phyloP scores from a whole-genome alignment of 1,140 invertebrate genomes.

The Contarinia nasturtii region DNA sequence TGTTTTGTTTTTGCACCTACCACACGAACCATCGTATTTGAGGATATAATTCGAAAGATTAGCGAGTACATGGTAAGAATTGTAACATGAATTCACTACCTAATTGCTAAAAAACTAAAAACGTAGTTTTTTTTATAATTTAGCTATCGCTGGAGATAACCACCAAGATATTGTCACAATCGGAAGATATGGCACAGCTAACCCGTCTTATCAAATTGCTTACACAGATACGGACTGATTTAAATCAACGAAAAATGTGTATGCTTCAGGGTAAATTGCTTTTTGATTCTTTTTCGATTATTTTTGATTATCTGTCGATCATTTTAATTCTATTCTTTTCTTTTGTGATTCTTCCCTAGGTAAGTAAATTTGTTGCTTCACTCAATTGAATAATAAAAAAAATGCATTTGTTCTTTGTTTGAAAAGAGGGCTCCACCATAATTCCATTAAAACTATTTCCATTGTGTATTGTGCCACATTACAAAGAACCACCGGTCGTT shows the following conservation, averaged over 20 bases:
- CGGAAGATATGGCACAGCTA: constrained; percentile 35
- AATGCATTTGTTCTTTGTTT: no score
- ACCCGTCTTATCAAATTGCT: constrained; percentile 45
- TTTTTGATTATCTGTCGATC: background rate
- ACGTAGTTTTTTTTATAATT: constrained; percentile 2
- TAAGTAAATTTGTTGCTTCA: no score
- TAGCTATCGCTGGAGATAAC: constrained; percentile 57
- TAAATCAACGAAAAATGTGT: constrained; percentile 49
- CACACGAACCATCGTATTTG: constrained; percentile 69
- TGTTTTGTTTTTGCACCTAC: constrained; percentile 80
- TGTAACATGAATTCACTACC: no score
- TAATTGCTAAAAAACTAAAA: background rate
- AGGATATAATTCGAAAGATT: constrained; percentile 73
- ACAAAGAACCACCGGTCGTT: background rate
- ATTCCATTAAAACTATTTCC: no score
- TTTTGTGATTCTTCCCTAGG: no score
- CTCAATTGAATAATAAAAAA: no score
- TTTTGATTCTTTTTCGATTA: background rate
- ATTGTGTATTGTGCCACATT: constrained; percentile 4
- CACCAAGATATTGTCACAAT: constrained; percentile 47
- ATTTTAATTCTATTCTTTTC: background rate
- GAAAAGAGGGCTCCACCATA: background rate
- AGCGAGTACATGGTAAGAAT: constrained; percentile 59
- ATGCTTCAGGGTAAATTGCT: constrained; percentile 26
- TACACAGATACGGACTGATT: constrained; percentile 48